A percentile compares a stretch with the other conserved stretches of the same genome.
These are phyloP conservation scores for Euwallacea fornicatus DNA, from an alignment of 1,140 invertebrate genomes.

Conservation along the genomic window DNA sequence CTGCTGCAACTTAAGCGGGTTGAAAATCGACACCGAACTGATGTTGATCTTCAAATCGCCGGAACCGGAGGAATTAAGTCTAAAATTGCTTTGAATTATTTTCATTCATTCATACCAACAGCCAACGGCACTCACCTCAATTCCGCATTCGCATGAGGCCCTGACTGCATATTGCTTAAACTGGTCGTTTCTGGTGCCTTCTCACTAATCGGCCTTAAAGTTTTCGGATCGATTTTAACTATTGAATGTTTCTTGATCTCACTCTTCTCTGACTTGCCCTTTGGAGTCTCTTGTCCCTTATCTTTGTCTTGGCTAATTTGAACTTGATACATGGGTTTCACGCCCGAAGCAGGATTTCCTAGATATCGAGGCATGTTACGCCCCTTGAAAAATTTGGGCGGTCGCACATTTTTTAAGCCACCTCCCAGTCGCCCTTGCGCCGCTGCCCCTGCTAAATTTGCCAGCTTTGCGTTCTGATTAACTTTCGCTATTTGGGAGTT, in stretches of 20 bases:
- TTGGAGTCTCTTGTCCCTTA: constrained; percentile 35
- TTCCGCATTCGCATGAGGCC: constrained; percentile 17
- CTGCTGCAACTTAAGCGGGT: constrained; percentile 51
- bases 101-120: not conserved
- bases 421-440: constrained; percentile 16
- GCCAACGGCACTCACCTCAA: constrained; percentile 12
- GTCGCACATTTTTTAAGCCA: constrained; percentile 49
- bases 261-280: constrained; percentile 36
- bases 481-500: constrained; percentile 61
- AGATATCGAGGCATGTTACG: constrained; percentile 59
- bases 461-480: constrained; percentile 43
- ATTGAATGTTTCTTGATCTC: constrained; percentile 53
- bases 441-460: constrained; percentile 12
- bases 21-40: constrained; percentile 47
- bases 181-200: constrained; percentile 56
- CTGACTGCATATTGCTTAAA: constrained; percentile 47
- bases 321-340: constrained; percentile 63
- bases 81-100: not conserved
- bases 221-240: constrained; percentile 66
- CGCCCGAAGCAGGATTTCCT: constrained; percentile 62
- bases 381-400: constrained; percentile 63
- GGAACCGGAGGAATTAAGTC: not conserved
- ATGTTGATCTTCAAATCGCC: constrained; percentile 20
- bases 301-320: constrained; percentile 49
- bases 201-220: constrained; percentile 60